phyloP scores from a whole-genome alignment of 2,113 vertebrate genomes.

The Amazona guildingii region DNA sequence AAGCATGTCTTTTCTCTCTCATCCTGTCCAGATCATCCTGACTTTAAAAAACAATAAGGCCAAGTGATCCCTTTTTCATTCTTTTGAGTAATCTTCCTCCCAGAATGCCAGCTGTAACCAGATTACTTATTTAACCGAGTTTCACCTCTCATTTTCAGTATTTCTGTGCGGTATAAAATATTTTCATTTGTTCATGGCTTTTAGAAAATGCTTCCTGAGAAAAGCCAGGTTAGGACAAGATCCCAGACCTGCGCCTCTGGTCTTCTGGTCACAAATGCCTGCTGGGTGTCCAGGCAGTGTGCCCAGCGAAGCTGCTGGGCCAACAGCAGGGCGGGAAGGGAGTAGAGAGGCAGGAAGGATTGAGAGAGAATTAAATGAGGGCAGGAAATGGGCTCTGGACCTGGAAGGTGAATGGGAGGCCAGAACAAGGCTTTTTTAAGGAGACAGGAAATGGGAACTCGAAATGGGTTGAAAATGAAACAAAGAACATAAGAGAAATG shows the following conservation, averaged over 20 bases:
- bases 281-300: no score
- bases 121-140: neutral
- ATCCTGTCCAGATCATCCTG: neutral
- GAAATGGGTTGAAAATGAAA: neutral
- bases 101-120: neutral
- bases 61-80: neutral
- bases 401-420: neutral
- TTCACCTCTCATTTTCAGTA: neutral
- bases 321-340: neutral
- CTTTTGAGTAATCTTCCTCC: neutral
- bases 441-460: neutral
- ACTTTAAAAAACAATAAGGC: neutral
- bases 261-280: neutral
- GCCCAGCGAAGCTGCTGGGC: fast-evolving
- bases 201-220: neutral
- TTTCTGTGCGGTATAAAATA: neutral
- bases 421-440: neutral
- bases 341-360: neutral
- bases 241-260: neutral
- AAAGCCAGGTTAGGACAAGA: neutral
- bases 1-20: neutral
- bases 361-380: neutral
- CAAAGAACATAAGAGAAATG: neutral
- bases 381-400: neutral
- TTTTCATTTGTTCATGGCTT: neutral